These are phyloP conservation scores for Sminthopsis crassicaudata DNA, from an alignment of 2,113 vertebrate species.

Conservation along the genomic window DNA sequence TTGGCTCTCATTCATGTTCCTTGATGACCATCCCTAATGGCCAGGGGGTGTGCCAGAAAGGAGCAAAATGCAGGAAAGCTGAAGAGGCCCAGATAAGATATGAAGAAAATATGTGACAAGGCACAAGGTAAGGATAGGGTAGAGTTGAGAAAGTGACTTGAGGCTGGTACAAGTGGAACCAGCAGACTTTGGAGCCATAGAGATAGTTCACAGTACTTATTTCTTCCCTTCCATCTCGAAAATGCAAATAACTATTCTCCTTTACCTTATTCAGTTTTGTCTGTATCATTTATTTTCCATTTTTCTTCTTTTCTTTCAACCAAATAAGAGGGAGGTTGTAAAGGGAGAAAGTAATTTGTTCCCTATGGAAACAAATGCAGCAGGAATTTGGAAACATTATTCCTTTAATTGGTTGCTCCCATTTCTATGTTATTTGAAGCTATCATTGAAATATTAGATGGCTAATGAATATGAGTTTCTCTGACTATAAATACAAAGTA, in stretches of 20 bases:
- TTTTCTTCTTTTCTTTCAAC: not conserved
- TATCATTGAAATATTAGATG: not conserved
- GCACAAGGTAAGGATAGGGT: not conserved
- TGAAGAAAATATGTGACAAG: not conserved
- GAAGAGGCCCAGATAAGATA: not conserved
- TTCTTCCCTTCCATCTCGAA: not conserved
- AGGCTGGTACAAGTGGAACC: not conserved
- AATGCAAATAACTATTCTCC: not conserved
- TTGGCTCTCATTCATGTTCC: not conserved
- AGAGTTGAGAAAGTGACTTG: not conserved
- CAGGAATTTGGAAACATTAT: not conserved
- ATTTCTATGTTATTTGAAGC: not conserved
- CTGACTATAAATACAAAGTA: not conserved
- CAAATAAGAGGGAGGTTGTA: not conserved
- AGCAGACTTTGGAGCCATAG: not conserved
- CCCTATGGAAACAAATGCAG: not conserved
- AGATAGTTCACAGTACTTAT: not conserved
- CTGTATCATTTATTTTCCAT: not conserved
- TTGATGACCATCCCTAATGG: not conserved
- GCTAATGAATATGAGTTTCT: not conserved
- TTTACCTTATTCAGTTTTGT: not conserved
- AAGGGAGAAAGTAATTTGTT: not conserved
- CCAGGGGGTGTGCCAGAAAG: not conserved
- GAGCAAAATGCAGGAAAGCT: not conserved
- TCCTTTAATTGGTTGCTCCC: not conserved